Conservation (phyloP, 2,888 invertebrate species). For the Chironomus riparius region DNA sequence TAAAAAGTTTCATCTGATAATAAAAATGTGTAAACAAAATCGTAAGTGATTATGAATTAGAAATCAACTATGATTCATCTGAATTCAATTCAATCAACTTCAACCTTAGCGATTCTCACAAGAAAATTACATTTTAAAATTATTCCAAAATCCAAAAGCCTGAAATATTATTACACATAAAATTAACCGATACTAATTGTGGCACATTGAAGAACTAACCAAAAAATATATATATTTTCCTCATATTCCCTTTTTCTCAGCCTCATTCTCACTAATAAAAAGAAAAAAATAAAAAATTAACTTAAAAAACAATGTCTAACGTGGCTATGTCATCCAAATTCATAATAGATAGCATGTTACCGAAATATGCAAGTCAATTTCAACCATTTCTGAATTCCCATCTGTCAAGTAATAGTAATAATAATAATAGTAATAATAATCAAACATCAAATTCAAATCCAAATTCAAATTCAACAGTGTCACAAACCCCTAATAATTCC, state of each 20-base stretch:
- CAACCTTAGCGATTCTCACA: too few species aligned
- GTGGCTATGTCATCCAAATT: slow-evolving; percentile 62
- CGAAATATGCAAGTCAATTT: slow-evolving; percentile 74
- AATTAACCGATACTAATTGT: not conserved
- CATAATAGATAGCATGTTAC: slow-evolving; percentile 96
- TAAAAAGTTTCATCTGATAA: too few species aligned
- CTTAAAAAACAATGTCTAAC: slow-evolving; percentile 2
- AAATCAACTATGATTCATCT: too few species aligned
- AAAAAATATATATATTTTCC: not conserved
- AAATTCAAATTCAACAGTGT: slow-evolving; percentile 54
- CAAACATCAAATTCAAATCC: slow-evolving; percentile 54
- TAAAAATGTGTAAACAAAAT: too few species aligned
- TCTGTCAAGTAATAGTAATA: slow-evolving; percentile 31
- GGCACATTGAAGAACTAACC: not conserved
- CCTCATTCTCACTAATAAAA: not conserved
- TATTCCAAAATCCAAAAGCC: too few species aligned
- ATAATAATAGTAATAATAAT: slow-evolving; percentile 10
- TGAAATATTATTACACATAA: not conserved
- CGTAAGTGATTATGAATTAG: too few species aligned
- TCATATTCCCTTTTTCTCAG: not conserved
- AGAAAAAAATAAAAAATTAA: not conserved
- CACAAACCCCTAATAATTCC: slow-evolving; percentile 58
- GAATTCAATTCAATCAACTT: too few species aligned
- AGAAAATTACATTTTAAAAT: too few species aligned
- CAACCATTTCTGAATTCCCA: slow-evolving; percentile 48